Evolutionary conservation across 2,113 vertebrate genomes (phyloP).

Genomic region (Thunnus thynnus): DNA sequence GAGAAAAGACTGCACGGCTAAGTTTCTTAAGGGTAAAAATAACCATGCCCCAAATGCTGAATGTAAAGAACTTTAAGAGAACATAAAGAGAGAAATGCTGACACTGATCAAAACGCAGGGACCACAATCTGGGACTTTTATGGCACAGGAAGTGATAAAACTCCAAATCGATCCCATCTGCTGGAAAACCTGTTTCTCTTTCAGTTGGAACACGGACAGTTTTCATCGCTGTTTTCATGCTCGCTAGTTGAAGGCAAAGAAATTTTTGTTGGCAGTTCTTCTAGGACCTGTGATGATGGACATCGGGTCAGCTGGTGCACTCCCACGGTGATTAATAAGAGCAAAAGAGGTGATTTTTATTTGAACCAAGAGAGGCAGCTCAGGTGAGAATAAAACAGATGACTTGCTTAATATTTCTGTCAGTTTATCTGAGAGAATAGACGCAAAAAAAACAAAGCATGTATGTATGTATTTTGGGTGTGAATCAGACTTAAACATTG

Average conservation of each 20-base stretch:
- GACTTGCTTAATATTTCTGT: background rate
- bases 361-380: slow-evolving; percentile 14
- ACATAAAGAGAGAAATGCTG: slow-evolving; percentile 73
- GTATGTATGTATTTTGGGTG: background rate
- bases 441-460: background rate
- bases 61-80: slow-evolving; percentile 64
- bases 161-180: slow-evolving; percentile 84
- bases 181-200: slow-evolving; percentile 69
- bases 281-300: slow-evolving; percentile 42
- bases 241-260: slow-evolving; percentile 29
- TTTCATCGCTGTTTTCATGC: slow-evolving; percentile 51
- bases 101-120: slow-evolving; percentile 73
- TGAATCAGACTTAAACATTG: background rate
- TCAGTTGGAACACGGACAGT: slow-evolving; percentile 22
- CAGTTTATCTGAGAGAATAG: background rate
- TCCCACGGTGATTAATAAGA: slow-evolving; percentile 28
- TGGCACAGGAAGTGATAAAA: slow-evolving; percentile 84
- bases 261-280: slow-evolving; percentile 44
- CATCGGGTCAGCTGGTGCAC: slow-evolving; percentile 10
- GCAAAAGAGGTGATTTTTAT: slow-evolving; percentile 16
- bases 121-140: slow-evolving; percentile 78
- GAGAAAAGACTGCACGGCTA: background rate
- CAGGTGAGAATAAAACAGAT: background rate
- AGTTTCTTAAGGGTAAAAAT: slow-evolving; percentile 36
- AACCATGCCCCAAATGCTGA: slow-evolving; percentile 34